Conservation (phyloP, 2,113 vertebrate genomes). For the Tonatia bakeri region DNA sequence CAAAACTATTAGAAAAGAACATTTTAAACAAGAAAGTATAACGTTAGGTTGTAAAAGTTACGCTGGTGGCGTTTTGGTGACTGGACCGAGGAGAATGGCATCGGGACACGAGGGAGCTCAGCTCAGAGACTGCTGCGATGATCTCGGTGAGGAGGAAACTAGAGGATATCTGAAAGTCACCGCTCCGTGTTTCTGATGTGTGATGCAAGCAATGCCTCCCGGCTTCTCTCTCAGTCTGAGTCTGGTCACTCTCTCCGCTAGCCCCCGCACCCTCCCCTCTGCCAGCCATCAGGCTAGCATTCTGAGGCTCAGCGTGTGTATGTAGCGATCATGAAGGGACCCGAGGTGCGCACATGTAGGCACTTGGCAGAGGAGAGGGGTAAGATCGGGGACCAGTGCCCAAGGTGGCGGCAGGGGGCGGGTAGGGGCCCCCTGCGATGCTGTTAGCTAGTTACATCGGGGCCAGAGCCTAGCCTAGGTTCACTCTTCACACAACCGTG, state of each 20-base stretch:
- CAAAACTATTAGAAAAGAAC: neutral
- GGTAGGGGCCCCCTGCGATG: neutral
- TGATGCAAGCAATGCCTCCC: neutral
- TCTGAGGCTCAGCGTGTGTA: neutral
- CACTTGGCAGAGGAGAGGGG: neutral
- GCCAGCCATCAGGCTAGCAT: neutral
- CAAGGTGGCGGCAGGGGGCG: neutral
- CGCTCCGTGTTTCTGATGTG: neutral
- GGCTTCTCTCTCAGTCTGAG: neutral
- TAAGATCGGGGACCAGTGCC: neutral
- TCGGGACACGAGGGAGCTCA: neutral
- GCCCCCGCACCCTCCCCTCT: fast-evolving
- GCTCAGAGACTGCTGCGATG: neutral
- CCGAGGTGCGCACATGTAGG: no score
- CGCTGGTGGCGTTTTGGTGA: neutral
- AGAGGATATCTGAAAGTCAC: neutral
- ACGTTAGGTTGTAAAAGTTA: neutral
- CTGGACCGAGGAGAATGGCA: neutral
- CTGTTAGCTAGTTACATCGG: neutral
- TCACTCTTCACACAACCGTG: neutral
- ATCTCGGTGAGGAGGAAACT: neutral
- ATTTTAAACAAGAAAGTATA: neutral
- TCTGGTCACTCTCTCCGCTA: neutral
- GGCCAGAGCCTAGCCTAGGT: neutral
- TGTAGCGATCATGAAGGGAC: neutral